Conservation (phyloP, 2,888 invertebrate genomes). For the Pandemis cinnamomeana region DNA sequence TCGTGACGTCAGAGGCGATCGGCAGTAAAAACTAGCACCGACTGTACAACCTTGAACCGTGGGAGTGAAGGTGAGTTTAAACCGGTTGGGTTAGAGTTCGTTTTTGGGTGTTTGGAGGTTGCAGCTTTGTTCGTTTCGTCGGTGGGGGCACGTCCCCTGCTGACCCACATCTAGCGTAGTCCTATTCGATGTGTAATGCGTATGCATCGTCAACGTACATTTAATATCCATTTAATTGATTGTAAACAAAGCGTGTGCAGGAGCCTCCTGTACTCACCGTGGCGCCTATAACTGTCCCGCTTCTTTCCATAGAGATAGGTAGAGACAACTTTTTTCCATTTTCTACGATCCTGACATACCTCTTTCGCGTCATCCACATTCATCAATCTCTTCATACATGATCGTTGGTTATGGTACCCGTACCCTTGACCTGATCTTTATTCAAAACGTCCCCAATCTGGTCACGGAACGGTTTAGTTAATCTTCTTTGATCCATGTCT, state of each 20-base stretch:
- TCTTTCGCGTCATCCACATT: too few species aligned
- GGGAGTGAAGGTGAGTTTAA: constrained; percentile 43
- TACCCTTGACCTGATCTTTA: too few species aligned
- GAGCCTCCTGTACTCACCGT: not conserved
- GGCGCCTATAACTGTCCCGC: too few species aligned
- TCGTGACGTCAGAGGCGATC: constrained; percentile 73
- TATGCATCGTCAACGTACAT: constrained; percentile 58
- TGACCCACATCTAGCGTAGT: constrained; percentile 73
- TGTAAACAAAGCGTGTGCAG: constrained; percentile 11
- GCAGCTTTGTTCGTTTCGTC: constrained; percentile 9
- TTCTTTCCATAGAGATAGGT: too few species aligned
- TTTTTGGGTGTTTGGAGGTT: not conserved
- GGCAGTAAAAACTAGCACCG: constrained; percentile 18
- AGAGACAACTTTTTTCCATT: too few species aligned
- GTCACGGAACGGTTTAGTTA: too few species aligned
- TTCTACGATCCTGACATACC: too few species aligned
- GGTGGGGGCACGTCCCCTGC: constrained; percentile 45
- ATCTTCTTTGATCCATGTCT: too few species aligned
- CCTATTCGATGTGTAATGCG: constrained; percentile 68
- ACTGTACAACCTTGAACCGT: constrained; percentile 35
- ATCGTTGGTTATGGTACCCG: too few species aligned
- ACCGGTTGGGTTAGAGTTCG: not conserved
- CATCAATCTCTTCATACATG: too few species aligned
- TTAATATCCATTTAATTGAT: constrained; percentile 14
- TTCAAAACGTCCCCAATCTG: too few species aligned